Evolutionary conservation across 2,113 vertebrate species (phyloP).

Genomic region (Syngnathus scovelli): DNA sequence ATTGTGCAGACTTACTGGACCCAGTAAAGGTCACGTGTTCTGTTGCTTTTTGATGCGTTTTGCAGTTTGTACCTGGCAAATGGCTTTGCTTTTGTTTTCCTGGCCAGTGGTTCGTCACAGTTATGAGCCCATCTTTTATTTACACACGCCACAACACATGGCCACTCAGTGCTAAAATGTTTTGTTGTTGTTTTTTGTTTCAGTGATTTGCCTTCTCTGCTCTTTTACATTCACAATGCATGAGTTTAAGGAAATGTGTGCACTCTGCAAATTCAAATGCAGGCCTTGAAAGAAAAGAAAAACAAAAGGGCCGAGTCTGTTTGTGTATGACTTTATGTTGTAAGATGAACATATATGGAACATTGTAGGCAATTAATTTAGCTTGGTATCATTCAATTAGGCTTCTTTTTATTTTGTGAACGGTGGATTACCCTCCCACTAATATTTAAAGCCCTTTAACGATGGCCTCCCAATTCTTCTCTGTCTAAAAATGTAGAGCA

Average conservation of each 20-base stretch:
- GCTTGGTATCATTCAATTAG: constrained; percentile 10
- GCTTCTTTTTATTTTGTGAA: constrained; percentile 2
- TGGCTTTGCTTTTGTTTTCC: constrained; percentile 46
- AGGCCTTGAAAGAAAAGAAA: constrained; percentile 3
- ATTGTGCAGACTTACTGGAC: constrained; percentile 50
- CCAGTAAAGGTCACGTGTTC: constrained; percentile 39
- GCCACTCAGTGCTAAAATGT: constrained; percentile 67
- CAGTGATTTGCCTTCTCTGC: constrained; percentile 43
- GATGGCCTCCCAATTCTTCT: not conserved
- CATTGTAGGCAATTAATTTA: constrained; percentile 51
- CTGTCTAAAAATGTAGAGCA: constrained; percentile 18
- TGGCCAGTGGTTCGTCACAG: constrained; percentile 48
- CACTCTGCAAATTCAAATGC: constrained; percentile 55
- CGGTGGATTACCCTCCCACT: not conserved
- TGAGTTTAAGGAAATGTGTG: constrained; percentile 70
- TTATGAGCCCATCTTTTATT: constrained; percentile 73
- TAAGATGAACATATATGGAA: constrained; percentile 37
- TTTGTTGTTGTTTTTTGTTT: constrained; percentile 67
- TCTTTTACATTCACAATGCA: constrained; percentile 66
- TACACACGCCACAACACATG: constrained; percentile 46
- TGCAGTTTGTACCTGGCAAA: constrained; percentile 39
- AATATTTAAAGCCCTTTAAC: constrained; percentile 24
- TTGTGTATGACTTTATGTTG: constrained; percentile 49
- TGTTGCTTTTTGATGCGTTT: constrained; percentile 43
- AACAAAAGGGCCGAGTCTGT: constrained; percentile 64